phyloP scores from a whole-genome alignment of 2,888 invertebrate genomes.

The Acrobasis suavella region DNA sequence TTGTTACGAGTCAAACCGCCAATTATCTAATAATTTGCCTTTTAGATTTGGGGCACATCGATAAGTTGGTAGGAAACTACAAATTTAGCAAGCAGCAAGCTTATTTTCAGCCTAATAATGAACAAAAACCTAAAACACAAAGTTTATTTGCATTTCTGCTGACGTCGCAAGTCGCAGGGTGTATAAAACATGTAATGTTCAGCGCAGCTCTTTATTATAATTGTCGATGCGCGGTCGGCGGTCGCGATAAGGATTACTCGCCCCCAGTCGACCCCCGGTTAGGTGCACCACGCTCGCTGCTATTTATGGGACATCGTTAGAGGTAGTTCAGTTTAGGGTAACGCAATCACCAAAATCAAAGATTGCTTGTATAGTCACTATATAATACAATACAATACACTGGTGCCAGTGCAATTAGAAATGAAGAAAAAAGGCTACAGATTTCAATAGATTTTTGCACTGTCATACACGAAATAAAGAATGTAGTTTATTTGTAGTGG shows the following conservation, averaged over 20 bases:
- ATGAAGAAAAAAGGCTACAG: too few relatives aligned
- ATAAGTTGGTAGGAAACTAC: too few relatives aligned
- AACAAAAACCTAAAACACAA: too few relatives aligned
- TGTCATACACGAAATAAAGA: too few relatives aligned
- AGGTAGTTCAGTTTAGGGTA: background rate
- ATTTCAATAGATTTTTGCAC: too few relatives aligned
- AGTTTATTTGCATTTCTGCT: conserved; percentile 28
- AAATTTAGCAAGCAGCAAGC: too few relatives aligned
- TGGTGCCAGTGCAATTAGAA: background rate
- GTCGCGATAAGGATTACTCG: conserved; percentile 63
- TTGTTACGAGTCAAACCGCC: too few relatives aligned
- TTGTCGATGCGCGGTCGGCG: conserved; percentile 72
- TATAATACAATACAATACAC: background rate
- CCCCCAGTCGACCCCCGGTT: conserved; percentile 32
- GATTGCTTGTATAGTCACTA: background rate
- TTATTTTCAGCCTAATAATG: too few relatives aligned
- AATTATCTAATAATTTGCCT: too few relatives aligned
- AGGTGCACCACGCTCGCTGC: background rate
- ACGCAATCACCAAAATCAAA: background rate
- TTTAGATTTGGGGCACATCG: too few relatives aligned
- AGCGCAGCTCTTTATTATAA: conserved; percentile 67
- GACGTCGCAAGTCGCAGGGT: conserved; percentile 27
- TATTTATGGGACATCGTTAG: conserved; percentile 4
- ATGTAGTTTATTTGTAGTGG: too few relatives aligned
- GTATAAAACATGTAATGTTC: conserved; percentile 47